These are phyloP conservation scores for Andrena haemorrhoa DNA, from an alignment of 2,888 invertebrate genomes.

Conservation along the genomic window DNA sequence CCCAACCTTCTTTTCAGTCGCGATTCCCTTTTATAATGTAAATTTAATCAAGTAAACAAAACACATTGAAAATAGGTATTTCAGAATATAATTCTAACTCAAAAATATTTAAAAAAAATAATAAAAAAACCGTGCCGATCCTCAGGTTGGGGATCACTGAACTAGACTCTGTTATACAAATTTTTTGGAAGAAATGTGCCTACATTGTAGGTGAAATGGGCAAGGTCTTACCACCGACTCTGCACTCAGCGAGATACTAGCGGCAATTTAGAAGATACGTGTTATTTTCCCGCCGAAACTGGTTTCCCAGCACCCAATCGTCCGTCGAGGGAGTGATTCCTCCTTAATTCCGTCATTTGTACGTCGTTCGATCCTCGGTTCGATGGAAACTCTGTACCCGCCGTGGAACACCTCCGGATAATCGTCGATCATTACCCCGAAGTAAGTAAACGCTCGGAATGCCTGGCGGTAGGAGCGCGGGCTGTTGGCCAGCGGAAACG, in stretches of 20 bases:
- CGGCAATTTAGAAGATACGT: constrained; percentile 30
- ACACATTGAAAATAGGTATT: too few relatives aligned
- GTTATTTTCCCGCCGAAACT: constrained; percentile 51
- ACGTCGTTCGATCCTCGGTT: neutral
- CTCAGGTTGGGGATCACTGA: too few relatives aligned
- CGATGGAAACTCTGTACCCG: neutral
- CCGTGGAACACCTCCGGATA: constrained; percentile 6
- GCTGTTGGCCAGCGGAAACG: constrained; percentile 32
- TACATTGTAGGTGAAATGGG: too few relatives aligned
- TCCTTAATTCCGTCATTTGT: constrained; percentile 24
- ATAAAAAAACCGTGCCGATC: too few relatives aligned
- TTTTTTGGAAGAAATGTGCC: too few relatives aligned
- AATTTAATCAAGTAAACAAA: too few relatives aligned
- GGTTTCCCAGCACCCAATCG: constrained; percentile 35
- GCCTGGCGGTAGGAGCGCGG: neutral
- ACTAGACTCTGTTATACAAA: too few relatives aligned
- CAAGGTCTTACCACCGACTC: neutral
- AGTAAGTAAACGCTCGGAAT: neutral
- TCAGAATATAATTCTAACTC: too few relatives aligned
- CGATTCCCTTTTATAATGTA: too few relatives aligned
- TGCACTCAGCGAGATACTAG: constrained; percentile 28
- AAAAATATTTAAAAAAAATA: too few relatives aligned
- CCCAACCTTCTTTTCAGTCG: too few relatives aligned
- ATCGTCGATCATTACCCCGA: constrained; percentile 27
- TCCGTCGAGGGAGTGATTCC: neutral